These are phyloP conservation scores for Dasypogon diadema DNA, from an alignment of 2,888 invertebrate genomes.

Conservation along the genomic window DNA sequence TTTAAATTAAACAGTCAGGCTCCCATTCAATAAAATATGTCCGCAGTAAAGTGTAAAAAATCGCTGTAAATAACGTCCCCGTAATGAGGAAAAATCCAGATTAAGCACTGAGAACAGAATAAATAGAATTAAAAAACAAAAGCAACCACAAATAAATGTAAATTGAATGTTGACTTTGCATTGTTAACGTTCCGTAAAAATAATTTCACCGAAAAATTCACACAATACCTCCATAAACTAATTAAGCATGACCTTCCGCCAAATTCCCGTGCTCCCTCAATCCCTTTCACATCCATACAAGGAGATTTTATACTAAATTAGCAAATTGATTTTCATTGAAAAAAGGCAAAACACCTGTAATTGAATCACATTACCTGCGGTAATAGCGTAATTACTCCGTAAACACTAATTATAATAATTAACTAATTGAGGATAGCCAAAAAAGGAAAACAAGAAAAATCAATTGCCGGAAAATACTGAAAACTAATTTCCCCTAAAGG, in stretches of 20 bases:
- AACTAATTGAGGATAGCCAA: not conserved
- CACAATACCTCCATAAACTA: not conserved
- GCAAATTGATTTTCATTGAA: constrained; percentile 7
- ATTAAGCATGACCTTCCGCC: not conserved
- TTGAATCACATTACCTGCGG: not conserved
- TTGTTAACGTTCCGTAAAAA: constrained; percentile 6
- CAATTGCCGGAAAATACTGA: not conserved
- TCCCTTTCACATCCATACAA: not conserved
- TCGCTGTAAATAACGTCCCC: constrained; percentile 21
- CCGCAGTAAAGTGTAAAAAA: not conserved
- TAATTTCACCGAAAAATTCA: not conserved
- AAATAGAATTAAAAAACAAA: constrained; percentile 17
- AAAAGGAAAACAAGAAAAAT: not conserved
- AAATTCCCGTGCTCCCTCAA: not conserved
- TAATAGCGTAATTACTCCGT: not conserved
- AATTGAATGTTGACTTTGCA: constrained; percentile 24
- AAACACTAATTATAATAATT: not conserved
- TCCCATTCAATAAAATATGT: constrained; percentile 1
- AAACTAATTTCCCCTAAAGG: not conserved
- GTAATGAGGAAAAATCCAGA: constrained; percentile 8
- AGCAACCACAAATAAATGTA: constrained; percentile 31
- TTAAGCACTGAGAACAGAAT: not conserved
- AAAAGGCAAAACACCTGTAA: not conserved
- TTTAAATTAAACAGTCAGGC: not conserved
- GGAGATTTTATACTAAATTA: not conserved